Evolutionary conservation across 2,797 vertebrate species (phyloP).

Genomic region (Natrix natrix): DNA sequence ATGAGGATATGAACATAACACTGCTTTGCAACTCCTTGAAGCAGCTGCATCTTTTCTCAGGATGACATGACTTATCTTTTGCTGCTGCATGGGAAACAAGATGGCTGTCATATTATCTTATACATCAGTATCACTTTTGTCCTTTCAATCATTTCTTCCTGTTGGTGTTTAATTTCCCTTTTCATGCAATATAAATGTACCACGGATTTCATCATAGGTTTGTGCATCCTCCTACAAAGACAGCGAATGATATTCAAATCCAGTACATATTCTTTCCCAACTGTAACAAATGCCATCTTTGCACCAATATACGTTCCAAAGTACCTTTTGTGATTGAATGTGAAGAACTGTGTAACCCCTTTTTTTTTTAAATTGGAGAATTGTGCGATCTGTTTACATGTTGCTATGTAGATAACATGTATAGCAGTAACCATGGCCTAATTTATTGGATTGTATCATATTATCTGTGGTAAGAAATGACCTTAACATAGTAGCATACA

Average conservation of each 20-base stretch:
- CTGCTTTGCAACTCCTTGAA: neutral
- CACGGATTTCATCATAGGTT: neutral
- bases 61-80: neutral
- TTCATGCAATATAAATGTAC: neutral
- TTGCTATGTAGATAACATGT: neutral
- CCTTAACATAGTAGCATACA: slow-evolving; percentile 41
- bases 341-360: neutral
- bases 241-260: neutral
- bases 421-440: slow-evolving; percentile 22
- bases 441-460: slow-evolving; percentile 26
- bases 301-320: neutral
- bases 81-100: neutral
- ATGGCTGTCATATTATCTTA: neutral
- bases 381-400: neutral
- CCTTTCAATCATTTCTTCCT: neutral
- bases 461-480: slow-evolving; percentile 46
- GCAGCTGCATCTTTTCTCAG: neutral
- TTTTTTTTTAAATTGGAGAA: neutral
- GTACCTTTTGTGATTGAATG: neutral
- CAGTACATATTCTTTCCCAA: neutral
- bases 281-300: neutral
- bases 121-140: neutral
- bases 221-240: neutral
- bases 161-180: neutral
- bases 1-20: neutral